These are phyloP conservation scores for Virgularia gustaviana DNA, from an alignment of 92 coral and sea anemone species.

Conservation along the genomic window DNA sequence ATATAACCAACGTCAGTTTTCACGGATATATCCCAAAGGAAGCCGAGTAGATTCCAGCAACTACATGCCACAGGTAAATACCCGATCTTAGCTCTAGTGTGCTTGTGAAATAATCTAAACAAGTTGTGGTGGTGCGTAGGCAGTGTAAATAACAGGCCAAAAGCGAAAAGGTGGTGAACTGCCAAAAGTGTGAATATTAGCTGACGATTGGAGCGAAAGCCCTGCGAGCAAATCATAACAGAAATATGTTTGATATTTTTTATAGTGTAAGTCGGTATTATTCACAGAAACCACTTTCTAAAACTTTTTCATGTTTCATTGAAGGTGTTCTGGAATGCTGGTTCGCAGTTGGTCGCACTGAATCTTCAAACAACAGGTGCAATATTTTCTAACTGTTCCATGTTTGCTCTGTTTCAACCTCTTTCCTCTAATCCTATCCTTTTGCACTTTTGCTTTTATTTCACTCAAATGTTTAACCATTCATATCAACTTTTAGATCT, in stretches of 20 bases:
- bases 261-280: too few relatives aligned
- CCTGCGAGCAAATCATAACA: too few relatives aligned
- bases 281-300: background rate
- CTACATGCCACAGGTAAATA: conserved; percentile 89
- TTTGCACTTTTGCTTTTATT: background rate
- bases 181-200: too few relatives aligned
- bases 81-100: background rate
- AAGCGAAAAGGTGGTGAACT: too few relatives aligned
- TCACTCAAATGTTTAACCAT: background rate
- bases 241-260: too few relatives aligned
- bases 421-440: too few relatives aligned
- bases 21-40: conserved; percentile 95
- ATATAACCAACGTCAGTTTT: conserved; percentile 89
- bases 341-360: conserved; percentile 95
- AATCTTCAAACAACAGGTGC: conserved; percentile 98
- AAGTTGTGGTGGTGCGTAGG: background rate
- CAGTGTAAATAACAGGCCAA: background rate
- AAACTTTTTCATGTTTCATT: background rate
- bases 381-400: background rate
- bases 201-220: too few relatives aligned
- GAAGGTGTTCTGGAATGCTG: conserved; percentile 98
- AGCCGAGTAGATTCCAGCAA: conserved; percentile 97
- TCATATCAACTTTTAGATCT: conserved; percentile 52
- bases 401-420: too few relatives aligned
- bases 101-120: background rate